phyloP scores from a whole-genome alignment of 2,113 vertebrate genomes.

The Suricata suricatta region DNA sequence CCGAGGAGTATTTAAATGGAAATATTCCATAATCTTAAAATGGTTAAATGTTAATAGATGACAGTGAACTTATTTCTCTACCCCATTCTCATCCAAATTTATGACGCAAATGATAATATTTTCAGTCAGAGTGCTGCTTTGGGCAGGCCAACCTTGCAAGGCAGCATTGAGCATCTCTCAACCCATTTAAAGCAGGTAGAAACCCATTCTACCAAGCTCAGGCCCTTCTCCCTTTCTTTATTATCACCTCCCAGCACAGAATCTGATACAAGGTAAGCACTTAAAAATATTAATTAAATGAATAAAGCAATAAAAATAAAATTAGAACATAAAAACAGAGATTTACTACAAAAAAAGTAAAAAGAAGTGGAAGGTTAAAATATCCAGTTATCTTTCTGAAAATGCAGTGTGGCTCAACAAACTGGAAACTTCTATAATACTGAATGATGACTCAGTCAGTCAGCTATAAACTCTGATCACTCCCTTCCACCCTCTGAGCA shows the following conservation, averaged over 20 bases:
- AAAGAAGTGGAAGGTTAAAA: conserved; percentile 3
- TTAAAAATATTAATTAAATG: not conserved
- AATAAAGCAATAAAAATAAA: not conserved
- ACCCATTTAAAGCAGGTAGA: not conserved
- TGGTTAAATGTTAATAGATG: not conserved
- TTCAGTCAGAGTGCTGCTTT: not conserved
- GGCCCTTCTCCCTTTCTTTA: not conserved
- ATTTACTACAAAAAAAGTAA: conserved; percentile 17
- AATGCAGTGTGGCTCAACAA: not conserved
- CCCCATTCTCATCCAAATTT: not conserved
- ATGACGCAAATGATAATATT: not conserved
- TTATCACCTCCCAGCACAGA: not conserved
- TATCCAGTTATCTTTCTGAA: not conserved
- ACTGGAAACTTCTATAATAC: not conserved
- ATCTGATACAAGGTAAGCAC: not conserved
- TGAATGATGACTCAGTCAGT: not conserved
- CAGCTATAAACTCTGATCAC: not conserved
- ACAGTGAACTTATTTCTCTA: not conserved
- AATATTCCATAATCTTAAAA: conserved; percentile 1
- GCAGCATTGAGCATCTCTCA: not conserved
- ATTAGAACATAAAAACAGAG: not conserved
- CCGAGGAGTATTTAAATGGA: not conserved
- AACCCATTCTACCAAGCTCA: not conserved
- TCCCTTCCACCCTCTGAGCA: not conserved
- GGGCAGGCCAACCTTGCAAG: not conserved